Evolutionary conservation across 2,888 invertebrate genomes (phyloP), one percentile per base, ranked within the genome.

Genomic region (Cinara cedri): DNA sequence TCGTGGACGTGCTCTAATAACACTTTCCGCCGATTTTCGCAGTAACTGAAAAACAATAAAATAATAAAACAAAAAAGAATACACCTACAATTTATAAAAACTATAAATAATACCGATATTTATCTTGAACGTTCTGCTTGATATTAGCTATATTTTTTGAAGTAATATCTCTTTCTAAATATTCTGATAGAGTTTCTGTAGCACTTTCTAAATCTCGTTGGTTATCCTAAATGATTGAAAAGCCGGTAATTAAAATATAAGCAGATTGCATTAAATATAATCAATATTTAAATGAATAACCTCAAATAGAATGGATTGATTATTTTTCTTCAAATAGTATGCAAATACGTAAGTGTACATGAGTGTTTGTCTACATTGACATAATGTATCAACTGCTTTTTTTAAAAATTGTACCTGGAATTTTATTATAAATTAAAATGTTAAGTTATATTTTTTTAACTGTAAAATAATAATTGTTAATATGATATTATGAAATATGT

Each of bases 261-360:
- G 11, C n/a, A 46, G 3, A 68, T 16, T 19, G 26, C 9, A 81
- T n/a, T 72, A 51, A 81, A 76, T 26, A 60, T 34, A 34, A 34
- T 3, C 6, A 6, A 34, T 83, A 60, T 14, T 72, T 46, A 1
- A 81, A n/a, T 54, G 14, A 84, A 85, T 84, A 84, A 88, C 89
- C 86, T 98, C 98, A 87, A 98, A 99, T 86, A 99, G 97, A 87
- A 95, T 94, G 85, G 97, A 96, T 88, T 98, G 98, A 89, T 99
- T 98, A 89, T 96, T 98, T 89, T 97, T 96, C 87, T 92, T 91
- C 86, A 98, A 90, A 87, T 98, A 99, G 88, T 96, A 99, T 84
- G 98, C 98, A 90, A 99, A 99, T 83, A 98, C 98, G 87, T 99
- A 99, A 71, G 98, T 98, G 89, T 96, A 98, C 97, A 98, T 98